Conservation (phyloP, 30 jellyfish, hydroid and myxozoan species). For the Aurelia sp. region DNA sequence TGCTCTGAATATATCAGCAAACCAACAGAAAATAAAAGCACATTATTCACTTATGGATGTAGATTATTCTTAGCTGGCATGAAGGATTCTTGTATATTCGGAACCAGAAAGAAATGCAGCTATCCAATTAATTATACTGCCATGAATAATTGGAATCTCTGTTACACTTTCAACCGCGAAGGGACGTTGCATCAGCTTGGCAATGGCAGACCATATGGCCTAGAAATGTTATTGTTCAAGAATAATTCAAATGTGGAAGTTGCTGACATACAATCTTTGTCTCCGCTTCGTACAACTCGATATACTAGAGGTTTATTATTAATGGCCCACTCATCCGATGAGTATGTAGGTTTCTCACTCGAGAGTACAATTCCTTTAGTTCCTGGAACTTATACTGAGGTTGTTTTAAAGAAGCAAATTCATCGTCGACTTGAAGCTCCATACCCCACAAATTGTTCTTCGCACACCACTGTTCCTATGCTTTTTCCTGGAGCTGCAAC, state of each 20-base stretch:
- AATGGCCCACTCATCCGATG: conserved; percentile 2
- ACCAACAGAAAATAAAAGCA: not conserved
- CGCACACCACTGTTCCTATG: too few species aligned
- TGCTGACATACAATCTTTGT: too few species aligned
- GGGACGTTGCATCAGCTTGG: conserved; percentile 5
- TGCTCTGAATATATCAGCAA: too few species aligned
- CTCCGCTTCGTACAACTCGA: not conserved
- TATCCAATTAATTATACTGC: conserved; percentile 2
- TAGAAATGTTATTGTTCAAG: conserved; percentile 21
- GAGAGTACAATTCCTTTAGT: not conserved
- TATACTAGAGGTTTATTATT: not conserved
- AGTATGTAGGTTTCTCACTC: not conserved
- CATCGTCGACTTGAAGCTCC: conserved; percentile 5
- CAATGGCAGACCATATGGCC: not conserved
- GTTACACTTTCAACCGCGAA: conserved; percentile 16
- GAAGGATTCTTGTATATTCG: not conserved
- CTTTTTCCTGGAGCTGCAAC: too few species aligned
- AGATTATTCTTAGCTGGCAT: conserved; percentile 10
- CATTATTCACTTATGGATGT: conserved; percentile 11
- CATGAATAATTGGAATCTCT: conserved; percentile 7
- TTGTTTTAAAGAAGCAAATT: conserved; percentile 9
- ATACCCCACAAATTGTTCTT: conserved; percentile 6
- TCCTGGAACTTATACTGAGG: conserved; percentile 25
- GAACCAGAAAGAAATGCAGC: not conserved
- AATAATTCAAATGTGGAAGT: not conserved